Evolutionary conservation across 1,140 invertebrate genomes (phyloP), one percentile per base, ranked within the genome.

Genomic region (Agrypnia vestita): DNA sequence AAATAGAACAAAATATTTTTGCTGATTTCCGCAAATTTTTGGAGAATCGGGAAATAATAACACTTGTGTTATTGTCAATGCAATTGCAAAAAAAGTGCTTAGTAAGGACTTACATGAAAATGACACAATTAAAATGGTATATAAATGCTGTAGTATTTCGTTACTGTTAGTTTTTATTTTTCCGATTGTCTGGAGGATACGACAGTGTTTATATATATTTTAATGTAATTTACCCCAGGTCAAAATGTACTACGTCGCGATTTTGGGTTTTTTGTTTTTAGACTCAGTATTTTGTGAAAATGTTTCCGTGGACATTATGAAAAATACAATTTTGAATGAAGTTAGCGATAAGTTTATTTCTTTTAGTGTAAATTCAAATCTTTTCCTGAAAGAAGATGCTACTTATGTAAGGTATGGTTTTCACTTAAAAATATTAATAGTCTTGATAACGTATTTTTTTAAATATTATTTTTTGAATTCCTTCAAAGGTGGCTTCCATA

Each of bases 261-360:
- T 71, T 71, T 21, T 71, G 0, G 17, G 46, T 10, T 10, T 71
- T 9, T 49, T 47, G 17, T 12, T 71, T 49, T 71, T 71, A 1
- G 67, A 17, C 8, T 12, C 15, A 7, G 10, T 17, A 25, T 35
- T 71, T 13, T n/a, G 67, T 51, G 67, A 71, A 35, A 10, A 87
- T 64, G 55, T 86, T 13, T 80, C 83, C 43, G 62, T 89, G 8
- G 85, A 85, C 21, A 59, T 90, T 11, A 83, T 87, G 44, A 69
- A 83, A 10, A 90, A 90, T 13, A 88, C 87, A 11, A 87, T 89
- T n/a, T 80, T 90, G 7, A 88, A 92, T 55, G 76, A 89, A 49
- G 90, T 92, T 0, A 91, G 90, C 81, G 89, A 89, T 3, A 91
- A 89, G 78, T 94, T 93, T 86, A 84, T 94, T n/a, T 93, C 92